These are phyloP conservation scores for Leptopilina boulardi DNA, from an alignment of 1,140 invertebrate genomes.

Conservation along the genomic window DNA sequence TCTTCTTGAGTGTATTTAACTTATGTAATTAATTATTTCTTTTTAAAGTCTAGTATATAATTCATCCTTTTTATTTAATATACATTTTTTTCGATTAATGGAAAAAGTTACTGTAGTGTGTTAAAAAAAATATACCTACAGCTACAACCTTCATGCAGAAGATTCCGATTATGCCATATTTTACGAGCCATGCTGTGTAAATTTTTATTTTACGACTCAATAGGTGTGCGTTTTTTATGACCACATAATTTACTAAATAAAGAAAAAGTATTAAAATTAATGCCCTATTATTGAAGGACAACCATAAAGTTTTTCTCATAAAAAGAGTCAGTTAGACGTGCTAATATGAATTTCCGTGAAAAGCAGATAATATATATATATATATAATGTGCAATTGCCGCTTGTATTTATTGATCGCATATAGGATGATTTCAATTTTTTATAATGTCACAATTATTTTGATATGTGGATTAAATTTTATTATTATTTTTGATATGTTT, in stretches of 20 bases:
- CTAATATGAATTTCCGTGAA: background rate
- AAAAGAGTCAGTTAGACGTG: background rate
- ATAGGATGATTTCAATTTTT: too few species aligned
- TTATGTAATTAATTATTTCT: too few species aligned
- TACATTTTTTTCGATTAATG: background rate
- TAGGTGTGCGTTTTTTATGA: background rate
- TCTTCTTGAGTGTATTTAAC: too few species aligned
- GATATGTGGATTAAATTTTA: too few species aligned
- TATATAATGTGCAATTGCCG: too few species aligned
- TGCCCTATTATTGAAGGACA: conserved; percentile 22
- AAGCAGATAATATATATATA: background rate
- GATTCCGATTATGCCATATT: background rate
- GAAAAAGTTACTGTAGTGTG: background rate
- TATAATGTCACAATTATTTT: too few species aligned
- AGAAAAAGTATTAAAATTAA: conserved; percentile 21
- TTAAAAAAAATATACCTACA: background rate
- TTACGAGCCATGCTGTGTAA: background rate
- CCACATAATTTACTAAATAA: conserved; percentile 3
- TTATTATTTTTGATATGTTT: too few species aligned
- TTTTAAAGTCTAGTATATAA: too few species aligned
- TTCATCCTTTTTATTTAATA: too few species aligned
- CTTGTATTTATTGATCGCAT: too few species aligned
- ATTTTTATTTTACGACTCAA: conserved; percentile 5
- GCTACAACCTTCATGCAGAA: background rate
- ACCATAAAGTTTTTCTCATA: conserved; percentile 8